These are phyloP conservation scores for Microcebus jonahi DNA, from an alignment of 2,113 vertebrate species.

Conservation along the genomic window DNA sequence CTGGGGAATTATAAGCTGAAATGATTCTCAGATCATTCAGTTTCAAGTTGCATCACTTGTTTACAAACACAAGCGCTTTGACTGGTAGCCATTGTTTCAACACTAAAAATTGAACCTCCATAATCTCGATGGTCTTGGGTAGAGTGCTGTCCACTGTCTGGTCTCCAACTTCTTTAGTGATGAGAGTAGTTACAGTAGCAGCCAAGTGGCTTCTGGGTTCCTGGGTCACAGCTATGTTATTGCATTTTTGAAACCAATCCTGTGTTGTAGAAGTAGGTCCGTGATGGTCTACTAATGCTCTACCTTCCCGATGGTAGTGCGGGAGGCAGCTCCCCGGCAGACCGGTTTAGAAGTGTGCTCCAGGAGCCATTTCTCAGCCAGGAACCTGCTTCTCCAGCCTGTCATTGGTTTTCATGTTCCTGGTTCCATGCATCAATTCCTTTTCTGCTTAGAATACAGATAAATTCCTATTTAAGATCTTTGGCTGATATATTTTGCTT, in stretches of 20 bases:
- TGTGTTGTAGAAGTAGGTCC: not conserved
- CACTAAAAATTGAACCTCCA: not conserved
- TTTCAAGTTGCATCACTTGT: not conserved
- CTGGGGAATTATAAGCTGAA: not conserved
- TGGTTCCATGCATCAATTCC: not conserved
- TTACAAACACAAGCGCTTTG: not conserved
- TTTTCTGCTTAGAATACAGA: not conserved
- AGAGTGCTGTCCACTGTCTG: not conserved
- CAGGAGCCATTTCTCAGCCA: not conserved
- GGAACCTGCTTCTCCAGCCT: not conserved
- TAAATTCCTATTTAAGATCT: not conserved
- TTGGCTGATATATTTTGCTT: not conserved
- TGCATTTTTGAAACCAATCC: not conserved
- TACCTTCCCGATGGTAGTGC: not conserved
- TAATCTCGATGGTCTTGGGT: not conserved
- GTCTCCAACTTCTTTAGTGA: not conserved
- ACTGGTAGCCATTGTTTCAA: not conserved
- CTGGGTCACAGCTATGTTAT: not conserved
- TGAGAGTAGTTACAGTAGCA: not conserved
- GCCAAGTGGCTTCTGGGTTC: not conserved
- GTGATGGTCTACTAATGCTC: not conserved
- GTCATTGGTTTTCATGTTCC: not conserved
- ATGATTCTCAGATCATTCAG: not conserved
- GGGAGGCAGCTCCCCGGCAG: not conserved
- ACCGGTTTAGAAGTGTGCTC: not conserved